Percentiles rank a stretch among this genome's conserved stretches.
Evolutionary conservation across 2,797 vertebrate species (phyloP).

Genomic region (Megalops cyprinoides): DNA sequence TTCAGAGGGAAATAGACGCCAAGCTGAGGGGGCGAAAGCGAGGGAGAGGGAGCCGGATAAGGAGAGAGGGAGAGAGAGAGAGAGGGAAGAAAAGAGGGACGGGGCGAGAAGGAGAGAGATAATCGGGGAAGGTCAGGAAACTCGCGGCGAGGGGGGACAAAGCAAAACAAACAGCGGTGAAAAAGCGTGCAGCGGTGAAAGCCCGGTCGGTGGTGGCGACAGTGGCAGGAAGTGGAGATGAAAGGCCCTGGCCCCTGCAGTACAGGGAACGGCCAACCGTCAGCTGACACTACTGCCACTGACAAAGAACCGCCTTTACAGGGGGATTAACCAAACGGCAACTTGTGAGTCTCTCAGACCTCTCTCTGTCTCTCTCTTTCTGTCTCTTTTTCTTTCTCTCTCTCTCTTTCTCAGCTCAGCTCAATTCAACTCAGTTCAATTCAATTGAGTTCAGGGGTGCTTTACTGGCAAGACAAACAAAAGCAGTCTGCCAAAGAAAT

Average conservation of each 20-base stretch:
- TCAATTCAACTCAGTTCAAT: not conserved
- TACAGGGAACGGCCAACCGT: not conserved
- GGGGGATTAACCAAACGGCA: not conserved
- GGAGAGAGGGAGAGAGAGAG: constrained; percentile 41
- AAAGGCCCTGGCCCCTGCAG: not conserved
- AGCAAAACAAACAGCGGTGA: not conserved
- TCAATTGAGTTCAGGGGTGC: not conserved
- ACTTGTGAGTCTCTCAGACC: not conserved
- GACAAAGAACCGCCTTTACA: not conserved
- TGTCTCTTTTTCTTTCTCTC: not conserved
- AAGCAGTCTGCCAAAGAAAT: no score
- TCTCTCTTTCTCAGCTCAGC: not conserved
- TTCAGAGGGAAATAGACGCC: constrained; percentile 60
- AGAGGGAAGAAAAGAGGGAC: constrained; percentile 37
- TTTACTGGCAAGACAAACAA: no score
- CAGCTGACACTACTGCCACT: no score
- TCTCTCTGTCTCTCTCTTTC: not conserved
- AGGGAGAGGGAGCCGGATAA: constrained; percentile 32
- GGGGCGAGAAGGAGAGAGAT: constrained; percentile 15
- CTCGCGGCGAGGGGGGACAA: constrained; percentile 26
- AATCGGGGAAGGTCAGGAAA: constrained; percentile 32
- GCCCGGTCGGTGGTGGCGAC: not conserved
- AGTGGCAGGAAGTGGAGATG: constrained; percentile 26
- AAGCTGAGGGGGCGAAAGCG: no score
- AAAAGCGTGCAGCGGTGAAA: no score